phyloP scores from a whole-genome alignment of 2,797 vertebrate genomes.

The Rallus crepitans region DNA sequence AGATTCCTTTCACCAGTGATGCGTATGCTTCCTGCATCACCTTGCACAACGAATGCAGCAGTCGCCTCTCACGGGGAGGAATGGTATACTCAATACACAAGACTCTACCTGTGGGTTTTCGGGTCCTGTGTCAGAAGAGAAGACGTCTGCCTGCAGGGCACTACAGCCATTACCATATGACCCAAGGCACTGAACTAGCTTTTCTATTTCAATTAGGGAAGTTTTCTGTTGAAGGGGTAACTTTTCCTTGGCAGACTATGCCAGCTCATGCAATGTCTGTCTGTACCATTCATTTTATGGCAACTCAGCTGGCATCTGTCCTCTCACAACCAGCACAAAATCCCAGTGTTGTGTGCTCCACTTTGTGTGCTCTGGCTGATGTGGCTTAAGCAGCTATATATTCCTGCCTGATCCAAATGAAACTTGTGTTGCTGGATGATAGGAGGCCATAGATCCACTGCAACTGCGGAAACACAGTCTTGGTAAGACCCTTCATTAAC shows the following conservation, averaged over 20 bases:
- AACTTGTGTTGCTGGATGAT: not conserved
- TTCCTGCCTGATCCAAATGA: not conserved
- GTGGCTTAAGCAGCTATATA: not conserved
- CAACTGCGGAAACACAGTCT: not conserved
- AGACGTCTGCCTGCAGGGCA: not conserved
- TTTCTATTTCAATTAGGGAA: not conserved
- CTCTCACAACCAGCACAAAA: not conserved
- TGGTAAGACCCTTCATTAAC: not conserved
- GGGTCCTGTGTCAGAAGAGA: not conserved
- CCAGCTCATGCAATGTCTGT: not conserved
- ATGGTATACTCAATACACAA: not conserved
- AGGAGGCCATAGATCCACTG: not conserved
- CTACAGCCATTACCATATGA: not conserved
- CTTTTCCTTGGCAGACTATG: not conserved
- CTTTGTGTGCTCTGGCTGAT: not conserved
- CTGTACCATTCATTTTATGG: not conserved
- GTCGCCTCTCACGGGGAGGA: not conserved
- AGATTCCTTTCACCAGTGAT: not conserved
- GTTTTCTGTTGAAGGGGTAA: not conserved
- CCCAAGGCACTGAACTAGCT: not conserved
- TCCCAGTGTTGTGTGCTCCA: not conserved
- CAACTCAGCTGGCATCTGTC: constrained; percentile 20
- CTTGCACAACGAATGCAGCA: not conserved
- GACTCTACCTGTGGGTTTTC: not conserved
- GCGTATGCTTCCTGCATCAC: not conserved